Evolutionary conservation across 2,888 invertebrate genomes (phyloP).

Genomic region (Sericinus montela): DNA sequence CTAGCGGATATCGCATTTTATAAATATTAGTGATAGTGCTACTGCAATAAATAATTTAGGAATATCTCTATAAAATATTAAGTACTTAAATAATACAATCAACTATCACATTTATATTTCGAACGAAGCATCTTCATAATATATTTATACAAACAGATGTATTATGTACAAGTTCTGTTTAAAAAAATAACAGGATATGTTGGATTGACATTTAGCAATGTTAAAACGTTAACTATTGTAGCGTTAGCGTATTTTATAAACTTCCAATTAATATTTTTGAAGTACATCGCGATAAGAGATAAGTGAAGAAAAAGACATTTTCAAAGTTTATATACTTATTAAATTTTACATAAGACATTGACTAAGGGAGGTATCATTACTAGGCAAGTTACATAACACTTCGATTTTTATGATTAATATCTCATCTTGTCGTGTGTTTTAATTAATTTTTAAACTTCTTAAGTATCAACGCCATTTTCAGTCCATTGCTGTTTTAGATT

Average conservation of each 20-base stretch:
- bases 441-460: slow-evolving; percentile 3
- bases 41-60: slow-evolving; percentile 73
- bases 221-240: background rate
- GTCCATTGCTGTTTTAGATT: background rate
- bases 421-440: background rate
- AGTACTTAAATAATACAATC: slow-evolving; percentile 69
- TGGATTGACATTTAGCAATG: slow-evolving; percentile 2
- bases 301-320: slow-evolving; percentile 53
- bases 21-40: slow-evolving; percentile 36
- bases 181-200: background rate
- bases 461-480: slow-evolving; percentile 13
- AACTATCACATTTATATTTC: slow-evolving; percentile 77
- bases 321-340: slow-evolving; percentile 32
- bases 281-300: slow-evolving; percentile 38
- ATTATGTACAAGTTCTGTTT: slow-evolving; percentile 11
- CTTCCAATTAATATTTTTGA: too few relatives aligned
- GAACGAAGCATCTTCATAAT: slow-evolving; percentile 64
- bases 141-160: slow-evolving; percentile 52
- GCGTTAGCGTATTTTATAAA: background rate
- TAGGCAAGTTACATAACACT: background rate
- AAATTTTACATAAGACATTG: background rate
- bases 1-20: background rate
- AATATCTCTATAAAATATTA: slow-evolving; percentile 69
- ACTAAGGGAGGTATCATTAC: background rate
- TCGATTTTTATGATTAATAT: background rate